Evolutionary conservation across 2,797 vertebrate species (phyloP).

Genomic region (Hydrocynus forskahlii): DNA sequence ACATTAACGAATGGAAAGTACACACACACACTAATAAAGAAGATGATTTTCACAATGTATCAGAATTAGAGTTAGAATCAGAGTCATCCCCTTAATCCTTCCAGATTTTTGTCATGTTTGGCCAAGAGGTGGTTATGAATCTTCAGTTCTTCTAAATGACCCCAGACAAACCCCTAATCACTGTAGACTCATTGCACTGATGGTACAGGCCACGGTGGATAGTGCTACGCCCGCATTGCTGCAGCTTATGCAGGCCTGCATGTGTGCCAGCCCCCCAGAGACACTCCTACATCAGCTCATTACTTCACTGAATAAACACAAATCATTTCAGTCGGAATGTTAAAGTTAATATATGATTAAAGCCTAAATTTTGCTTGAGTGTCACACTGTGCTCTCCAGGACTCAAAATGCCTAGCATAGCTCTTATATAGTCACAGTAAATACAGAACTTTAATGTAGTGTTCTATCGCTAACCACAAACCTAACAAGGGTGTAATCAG

Average conservation of each 20-base stretch:
- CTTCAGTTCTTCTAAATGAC: constrained; percentile 12
- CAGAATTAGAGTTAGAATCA: too few species aligned
- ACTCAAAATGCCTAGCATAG: not conserved
- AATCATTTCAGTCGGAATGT: constrained; percentile 11
- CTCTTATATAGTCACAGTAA: too few species aligned
- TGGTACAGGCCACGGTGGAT: not conserved
- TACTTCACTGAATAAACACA: constrained; percentile 9
- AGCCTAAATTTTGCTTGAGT: not conserved
- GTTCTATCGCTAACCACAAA: too few species aligned
- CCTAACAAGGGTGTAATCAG: too few species aligned
- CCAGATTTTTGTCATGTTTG: not conserved
- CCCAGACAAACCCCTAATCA: constrained; percentile 40
- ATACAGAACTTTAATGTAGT: too few species aligned
- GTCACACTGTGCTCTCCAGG: not conserved
- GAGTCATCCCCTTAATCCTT: constrained; percentile 19
- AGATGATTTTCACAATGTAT: constrained; percentile 7
- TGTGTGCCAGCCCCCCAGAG: constrained; percentile 15
- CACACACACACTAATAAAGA: constrained; percentile 2
- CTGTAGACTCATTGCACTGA: not conserved
- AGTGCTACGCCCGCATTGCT: not conserved
- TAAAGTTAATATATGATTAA: not conserved
- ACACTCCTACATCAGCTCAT: constrained; percentile 30
- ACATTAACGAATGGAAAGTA: constrained; percentile 34
- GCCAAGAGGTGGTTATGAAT: constrained; percentile 9
- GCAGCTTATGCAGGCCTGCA: constrained; percentile 9